Conservation (phyloP, 2,113 vertebrate genomes). For the Ophthalmolycus amberensis region DNA sequence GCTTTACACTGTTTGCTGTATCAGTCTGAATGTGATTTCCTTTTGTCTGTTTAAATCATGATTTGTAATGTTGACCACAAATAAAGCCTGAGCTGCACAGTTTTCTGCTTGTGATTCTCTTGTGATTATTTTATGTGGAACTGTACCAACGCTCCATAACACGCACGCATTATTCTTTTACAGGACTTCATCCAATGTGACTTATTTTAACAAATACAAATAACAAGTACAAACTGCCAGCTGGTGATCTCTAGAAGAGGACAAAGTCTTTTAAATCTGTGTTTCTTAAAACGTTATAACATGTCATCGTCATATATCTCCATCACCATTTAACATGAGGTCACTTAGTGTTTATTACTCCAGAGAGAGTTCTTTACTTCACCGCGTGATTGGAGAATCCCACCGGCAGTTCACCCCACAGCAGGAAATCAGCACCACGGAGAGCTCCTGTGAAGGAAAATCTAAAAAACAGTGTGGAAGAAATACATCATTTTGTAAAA, state of each 20-base stretch:
- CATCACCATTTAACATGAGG: background rate
- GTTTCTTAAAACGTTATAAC: background rate
- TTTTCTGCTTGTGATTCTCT: constrained; percentile 28
- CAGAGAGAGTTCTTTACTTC: background rate
- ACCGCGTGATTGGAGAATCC: background rate
- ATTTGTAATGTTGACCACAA: constrained; percentile 53
- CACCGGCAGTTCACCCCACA: background rate
- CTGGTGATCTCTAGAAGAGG: background rate
- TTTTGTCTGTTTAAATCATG: constrained; percentile 37
- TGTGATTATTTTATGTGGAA: constrained; percentile 50
- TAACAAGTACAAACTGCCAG: background rate
- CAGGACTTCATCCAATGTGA: background rate
- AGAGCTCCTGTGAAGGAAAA: constrained; percentile 63
- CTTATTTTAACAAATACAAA: background rate
- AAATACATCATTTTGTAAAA: background rate
- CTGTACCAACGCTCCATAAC: background rate
- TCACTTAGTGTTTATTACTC: background rate
- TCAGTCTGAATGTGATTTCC: background rate
- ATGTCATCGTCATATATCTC: background rate
- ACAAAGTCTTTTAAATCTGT: background rate
- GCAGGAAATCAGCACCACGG: constrained; percentile 73
- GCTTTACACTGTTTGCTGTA: background rate
- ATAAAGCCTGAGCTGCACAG: constrained; percentile 63
- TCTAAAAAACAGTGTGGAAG: background rate
- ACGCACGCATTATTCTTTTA: background rate